Evolutionary conservation across 2,797 vertebrate species (phyloP), one percentile per base, ranked within the genome.

Genomic region (Cheirogaleus major): DNA sequence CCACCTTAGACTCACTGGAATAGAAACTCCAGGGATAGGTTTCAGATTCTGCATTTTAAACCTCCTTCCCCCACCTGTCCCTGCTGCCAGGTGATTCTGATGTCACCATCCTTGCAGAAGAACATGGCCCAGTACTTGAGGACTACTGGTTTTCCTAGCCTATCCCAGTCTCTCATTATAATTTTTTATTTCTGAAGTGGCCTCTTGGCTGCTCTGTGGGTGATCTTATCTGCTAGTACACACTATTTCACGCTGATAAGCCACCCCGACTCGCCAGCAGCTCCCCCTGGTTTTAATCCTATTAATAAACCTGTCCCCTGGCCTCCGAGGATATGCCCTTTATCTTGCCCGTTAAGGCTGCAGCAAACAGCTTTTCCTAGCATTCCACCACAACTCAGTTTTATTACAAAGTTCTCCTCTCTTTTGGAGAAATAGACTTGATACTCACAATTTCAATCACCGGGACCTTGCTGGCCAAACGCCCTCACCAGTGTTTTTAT

Each of bases 241-340:
- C 70, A 76, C 96, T 95, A 75, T 95, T 95, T 97, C 96, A 83
- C 8, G 13, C 85, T 87, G 96, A 89, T 89, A 89, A 96, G 94
- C 67, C 48, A 69, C 85, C 79, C 30, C 48, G 83, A n/a, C 75
- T 95, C 94, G 88, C 67, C 35, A 38, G 82, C 48, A 55, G 82
- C 61, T 61, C 35, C 63, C 78, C 48, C 35, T 80, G 79, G 30
- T 95, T 96, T 96, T 94, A 93, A 95, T 94, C 95, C 91, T 95
- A 45, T 95, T 96, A 97, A 97, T 97, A 98, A 97, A 97, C 91
- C 96, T 95, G 96, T 97, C 86, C 93, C 67, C 83, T 61, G 32
- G 96, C 69, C 91, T 94, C 94, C 35, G 48, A 93, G 91, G 76
- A 82, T 48, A 25, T 85, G 80, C 72, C 76, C 93, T 97, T 96